phyloP scores from a whole-genome alignment of 2,888 invertebrate genomes.

The Sesia apiformis region DNA sequence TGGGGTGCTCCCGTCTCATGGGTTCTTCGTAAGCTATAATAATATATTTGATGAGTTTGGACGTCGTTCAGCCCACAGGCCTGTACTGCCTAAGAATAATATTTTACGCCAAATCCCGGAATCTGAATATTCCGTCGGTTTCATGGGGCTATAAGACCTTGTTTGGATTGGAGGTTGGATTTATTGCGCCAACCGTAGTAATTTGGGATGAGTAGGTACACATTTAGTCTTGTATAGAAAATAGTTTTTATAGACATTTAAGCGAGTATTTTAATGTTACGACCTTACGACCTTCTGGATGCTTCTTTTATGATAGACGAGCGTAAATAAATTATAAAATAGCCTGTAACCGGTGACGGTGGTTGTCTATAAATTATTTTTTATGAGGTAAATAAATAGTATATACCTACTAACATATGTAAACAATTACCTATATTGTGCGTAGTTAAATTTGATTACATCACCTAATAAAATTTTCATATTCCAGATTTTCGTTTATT shows the following conservation, averaged over 20 bases:
- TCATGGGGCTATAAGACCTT: slow-evolving; percentile 9
- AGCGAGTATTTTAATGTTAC: neutral
- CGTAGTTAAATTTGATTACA: too few species aligned
- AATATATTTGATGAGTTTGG: neutral
- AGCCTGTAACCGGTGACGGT: too few species aligned
- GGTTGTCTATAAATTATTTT: too few species aligned
- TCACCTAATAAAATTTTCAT: too few species aligned
- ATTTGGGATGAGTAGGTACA: slow-evolving; percentile 11
- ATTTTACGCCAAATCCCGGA: slow-evolving; percentile 18
- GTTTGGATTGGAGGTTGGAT: slow-evolving; percentile 16
- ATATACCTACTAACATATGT: too few species aligned
- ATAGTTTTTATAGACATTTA: neutral
- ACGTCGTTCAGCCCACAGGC: neutral
- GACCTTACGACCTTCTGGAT: neutral
- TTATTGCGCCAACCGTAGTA: slow-evolving; percentile 19
- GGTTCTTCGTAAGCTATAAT: neutral
- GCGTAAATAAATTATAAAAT: too few species aligned
- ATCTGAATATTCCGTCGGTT: slow-evolving; percentile 14
- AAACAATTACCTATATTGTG: too few species aligned
- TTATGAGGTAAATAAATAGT: too few species aligned
- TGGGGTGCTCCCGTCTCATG: neutral
- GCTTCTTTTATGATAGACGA: neutral
- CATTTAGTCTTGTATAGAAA: neutral
- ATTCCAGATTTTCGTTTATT: too few species aligned
- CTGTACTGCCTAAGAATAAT: slow-evolving; percentile 9